Percentiles rank a stretch among this genome's conserved stretches.
Conservation (phyloP, 2,888 invertebrate genomes). For the Ellobium chinense region DNA sequence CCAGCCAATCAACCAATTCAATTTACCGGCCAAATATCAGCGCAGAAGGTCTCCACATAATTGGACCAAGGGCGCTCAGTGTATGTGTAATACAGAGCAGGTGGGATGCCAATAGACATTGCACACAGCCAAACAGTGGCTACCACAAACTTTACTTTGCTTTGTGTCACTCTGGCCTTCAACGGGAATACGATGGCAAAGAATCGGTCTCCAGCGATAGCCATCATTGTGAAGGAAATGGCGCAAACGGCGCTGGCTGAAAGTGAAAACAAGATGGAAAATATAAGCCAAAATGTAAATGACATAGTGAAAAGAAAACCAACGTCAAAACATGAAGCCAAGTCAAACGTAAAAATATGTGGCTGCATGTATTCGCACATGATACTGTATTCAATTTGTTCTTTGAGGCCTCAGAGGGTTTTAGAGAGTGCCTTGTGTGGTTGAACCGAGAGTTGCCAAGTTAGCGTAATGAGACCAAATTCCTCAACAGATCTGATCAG, state of each 20-base stretch:
- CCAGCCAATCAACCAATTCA: too few species aligned
- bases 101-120: slow-evolving; percentile 62
- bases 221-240: slow-evolving; percentile 69
- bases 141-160: slow-evolving; percentile 64
- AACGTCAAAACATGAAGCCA: too few species aligned
- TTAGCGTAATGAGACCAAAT: too few species aligned
- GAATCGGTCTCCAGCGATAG: slow-evolving; percentile 70
- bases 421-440: too few species aligned
- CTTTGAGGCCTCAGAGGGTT: too few species aligned
- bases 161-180: slow-evolving; percentile 66
- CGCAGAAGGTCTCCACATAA: slow-evolving; percentile 68
- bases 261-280: slow-evolving; percentile 10
- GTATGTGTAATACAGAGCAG: slow-evolving; percentile 64
- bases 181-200: slow-evolving; percentile 72
- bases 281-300: too few species aligned
- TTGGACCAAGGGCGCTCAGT: slow-evolving; percentile 64
- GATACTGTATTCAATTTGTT: too few species aligned
- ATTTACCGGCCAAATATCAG: slow-evolving; percentile 65
- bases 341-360: too few species aligned
- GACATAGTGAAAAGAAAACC: too few species aligned
- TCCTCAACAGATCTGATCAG: too few species aligned
- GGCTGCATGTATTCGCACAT: too few species aligned
- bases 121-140: slow-evolving; percentile 62
- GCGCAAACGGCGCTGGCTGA: slow-evolving; percentile 70
- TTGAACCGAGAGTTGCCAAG: too few species aligned